phyloP scores from a whole-genome alignment of 2,888 invertebrate genomes.

The Diarsia rubi region DNA sequence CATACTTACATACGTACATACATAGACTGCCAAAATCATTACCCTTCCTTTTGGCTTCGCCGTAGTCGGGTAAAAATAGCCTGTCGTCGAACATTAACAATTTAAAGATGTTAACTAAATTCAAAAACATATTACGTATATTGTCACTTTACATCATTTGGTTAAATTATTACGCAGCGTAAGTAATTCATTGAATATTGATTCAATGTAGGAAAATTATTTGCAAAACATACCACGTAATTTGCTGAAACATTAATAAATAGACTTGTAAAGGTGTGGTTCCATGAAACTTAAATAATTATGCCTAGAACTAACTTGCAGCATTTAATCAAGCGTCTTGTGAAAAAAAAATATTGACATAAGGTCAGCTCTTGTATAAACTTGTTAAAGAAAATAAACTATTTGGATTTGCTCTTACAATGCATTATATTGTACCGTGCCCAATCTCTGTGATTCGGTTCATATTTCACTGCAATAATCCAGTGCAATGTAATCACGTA shows the following conservation, averaged over 20 bases:
- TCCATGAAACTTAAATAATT: background rate
- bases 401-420: too few relatives aligned
- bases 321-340: background rate
- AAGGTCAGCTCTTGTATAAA: conserved; percentile 39
- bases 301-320: conserved; percentile 4
- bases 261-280: background rate
- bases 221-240: conserved; percentile 1
- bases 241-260: background rate
- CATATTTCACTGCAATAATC: conserved; percentile 7
- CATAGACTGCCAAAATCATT: too few relatives aligned
- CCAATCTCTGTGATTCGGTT: conserved; percentile 15
- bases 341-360: conserved; percentile 6
- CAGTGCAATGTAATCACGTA: background rate
- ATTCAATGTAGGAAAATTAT: background rate
- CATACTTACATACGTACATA: too few relatives aligned
- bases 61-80: too few relatives aligned
- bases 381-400: too few relatives aligned
- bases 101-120: conserved; percentile 1
- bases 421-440: conserved; percentile 24
- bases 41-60: too few relatives aligned
- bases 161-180: conserved; percentile 16
- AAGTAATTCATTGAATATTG: conserved; percentile 24
- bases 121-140: conserved; percentile 10
- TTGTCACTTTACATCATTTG: conserved; percentile 25
- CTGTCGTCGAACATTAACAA: conserved; percentile 4